Base-by-base conservation (phyloP, 64 coral and sea anemone genomes). In the Stichodactyla mertensii region DNA sequence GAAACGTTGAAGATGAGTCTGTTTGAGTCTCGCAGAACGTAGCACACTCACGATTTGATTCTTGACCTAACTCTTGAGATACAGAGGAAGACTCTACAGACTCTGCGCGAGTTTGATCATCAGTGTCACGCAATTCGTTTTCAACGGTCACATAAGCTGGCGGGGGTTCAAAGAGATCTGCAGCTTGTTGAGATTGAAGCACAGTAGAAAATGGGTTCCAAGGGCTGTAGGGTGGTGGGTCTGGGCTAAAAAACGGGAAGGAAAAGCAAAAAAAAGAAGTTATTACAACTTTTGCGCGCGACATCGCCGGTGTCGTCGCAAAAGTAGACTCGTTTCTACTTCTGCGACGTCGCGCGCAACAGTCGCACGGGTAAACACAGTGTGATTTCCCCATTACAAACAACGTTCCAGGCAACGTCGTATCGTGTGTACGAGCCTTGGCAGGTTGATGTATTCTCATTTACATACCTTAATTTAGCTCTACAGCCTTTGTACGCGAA, bases 381-480 rank as follows among this genome's bases (percentile, higher is more conserved):
- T 45, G 36, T 2, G 36, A 45, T 45, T 45, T 45, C 36, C 36
- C 36, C 36, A 2, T 45, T 45, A 2, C 0, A 45, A 45, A 45
- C 36, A 45, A 45, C 36, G 36, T 45, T 2, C 36, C 36, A 45
- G 36, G 36, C 36, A 45, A 45, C 36, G 36, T 45, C 36, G 36
- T 2, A 45, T 45, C 36, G 36, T 45, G 36, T 45, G 36, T 45
- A 4, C 36, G 36, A 45, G 36, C 36, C 36, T 45, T 45, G 36
- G 3, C 36, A 45, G 36, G 36, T 45, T 45, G 36, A 45, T 45
- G 36, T 45, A 2, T 45, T 45, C 36, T 45, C 36, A 45, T 45
- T 45, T 45, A 18, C 78, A 53, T 81, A 81, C 78, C 52, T 81
- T 15, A 81, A 81, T 23, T 81, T 81, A 19, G 78, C 78, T 81